Percentiles rank a stretch among this genome's conserved stretches.
Conservation (phyloP, 2,113 vertebrate genomes). For the Epinephelus lanceolatus region DNA sequence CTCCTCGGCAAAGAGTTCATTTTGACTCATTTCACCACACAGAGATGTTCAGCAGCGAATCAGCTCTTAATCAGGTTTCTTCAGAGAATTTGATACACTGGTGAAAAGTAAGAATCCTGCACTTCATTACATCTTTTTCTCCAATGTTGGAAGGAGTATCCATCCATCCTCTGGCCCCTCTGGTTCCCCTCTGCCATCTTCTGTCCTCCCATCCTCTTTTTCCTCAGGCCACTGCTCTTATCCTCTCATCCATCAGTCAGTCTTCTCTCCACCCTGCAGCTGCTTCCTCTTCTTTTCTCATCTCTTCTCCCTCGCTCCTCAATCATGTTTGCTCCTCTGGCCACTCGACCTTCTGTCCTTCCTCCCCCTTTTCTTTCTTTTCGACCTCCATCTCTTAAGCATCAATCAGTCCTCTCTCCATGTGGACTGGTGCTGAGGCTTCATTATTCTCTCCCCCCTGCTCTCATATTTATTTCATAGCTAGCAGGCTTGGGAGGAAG, state of each 20-base stretch:
- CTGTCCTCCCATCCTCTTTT: neutral
- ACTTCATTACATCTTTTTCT: neutral
- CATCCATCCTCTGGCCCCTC: neutral
- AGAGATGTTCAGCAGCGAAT: neutral
- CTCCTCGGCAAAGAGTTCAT: too few relatives aligned
- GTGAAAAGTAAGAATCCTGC: neutral
- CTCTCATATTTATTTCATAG: conserved; percentile 84
- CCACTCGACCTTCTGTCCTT: conserved; percentile 1
- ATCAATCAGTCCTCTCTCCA: conserved; percentile 42
- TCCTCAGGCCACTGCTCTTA: conserved; percentile 1
- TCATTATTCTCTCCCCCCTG: conserved; percentile 56
- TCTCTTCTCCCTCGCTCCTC: conserved; percentile 11
- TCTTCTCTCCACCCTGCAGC: conserved; percentile 19
- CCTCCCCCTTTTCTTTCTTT: neutral
- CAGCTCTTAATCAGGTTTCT: neutral
- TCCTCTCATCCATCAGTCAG: conserved; percentile 5
- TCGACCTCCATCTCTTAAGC: conserved; percentile 25
- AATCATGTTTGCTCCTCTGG: conserved; percentile 25
- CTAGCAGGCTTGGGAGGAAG: conserved; percentile 60
- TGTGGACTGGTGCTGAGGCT: conserved; percentile 53
- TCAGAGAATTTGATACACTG: neutral
- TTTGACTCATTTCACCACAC: too few relatives aligned
- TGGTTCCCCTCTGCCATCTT: neutral
- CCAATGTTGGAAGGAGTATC: neutral
- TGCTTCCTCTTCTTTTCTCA: neutral